These are phyloP conservation scores for Gymnocypris eckloni DNA, from an alignment of 2,797 vertebrate species.

Conservation along the genomic window DNA sequence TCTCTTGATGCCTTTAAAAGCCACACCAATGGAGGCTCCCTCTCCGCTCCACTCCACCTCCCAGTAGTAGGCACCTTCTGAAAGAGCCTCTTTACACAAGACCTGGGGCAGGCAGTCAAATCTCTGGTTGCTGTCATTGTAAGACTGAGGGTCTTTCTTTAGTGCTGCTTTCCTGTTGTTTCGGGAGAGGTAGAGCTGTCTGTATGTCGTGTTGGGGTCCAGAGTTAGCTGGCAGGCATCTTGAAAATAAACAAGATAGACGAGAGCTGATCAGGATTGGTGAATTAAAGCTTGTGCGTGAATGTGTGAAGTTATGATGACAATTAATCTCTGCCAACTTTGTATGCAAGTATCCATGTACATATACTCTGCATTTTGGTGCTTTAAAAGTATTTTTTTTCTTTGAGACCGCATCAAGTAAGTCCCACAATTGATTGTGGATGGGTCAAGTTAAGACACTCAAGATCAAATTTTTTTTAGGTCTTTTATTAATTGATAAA, in stretches of 20 bases:
- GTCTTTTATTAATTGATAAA: too few relatives aligned
- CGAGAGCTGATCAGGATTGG: slow-evolving; percentile 1
- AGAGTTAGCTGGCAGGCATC: slow-evolving; percentile 80
- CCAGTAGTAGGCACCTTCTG: slow-evolving; percentile 80
- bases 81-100: slow-evolving; percentile 78
- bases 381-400: background rate
- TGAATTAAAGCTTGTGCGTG: background rate
- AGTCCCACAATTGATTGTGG: background rate
- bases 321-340: slow-evolving; percentile 17
- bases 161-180: slow-evolving; percentile 79
- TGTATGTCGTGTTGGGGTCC: slow-evolving; percentile 81
- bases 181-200: slow-evolving; percentile 80
- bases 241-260: slow-evolving; percentile 58
- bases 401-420: background rate
- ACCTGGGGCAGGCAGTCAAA: slow-evolving; percentile 84
- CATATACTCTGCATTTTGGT: background rate
- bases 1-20: slow-evolving; percentile 82
- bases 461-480: background rate
- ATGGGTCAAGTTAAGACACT: slow-evolving; percentile 28
- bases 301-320: background rate
- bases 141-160: slow-evolving; percentile 80
- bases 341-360: slow-evolving; percentile 20
- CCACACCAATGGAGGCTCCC: slow-evolving; percentile 79
- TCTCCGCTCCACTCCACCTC: slow-evolving; percentile 86
- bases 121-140: slow-evolving; percentile 69